Evolutionary conservation across 2,797 vertebrate species (phyloP), one percentile per base, ranked within the genome.

Genomic region (Pyrrhura leucotis): DNA sequence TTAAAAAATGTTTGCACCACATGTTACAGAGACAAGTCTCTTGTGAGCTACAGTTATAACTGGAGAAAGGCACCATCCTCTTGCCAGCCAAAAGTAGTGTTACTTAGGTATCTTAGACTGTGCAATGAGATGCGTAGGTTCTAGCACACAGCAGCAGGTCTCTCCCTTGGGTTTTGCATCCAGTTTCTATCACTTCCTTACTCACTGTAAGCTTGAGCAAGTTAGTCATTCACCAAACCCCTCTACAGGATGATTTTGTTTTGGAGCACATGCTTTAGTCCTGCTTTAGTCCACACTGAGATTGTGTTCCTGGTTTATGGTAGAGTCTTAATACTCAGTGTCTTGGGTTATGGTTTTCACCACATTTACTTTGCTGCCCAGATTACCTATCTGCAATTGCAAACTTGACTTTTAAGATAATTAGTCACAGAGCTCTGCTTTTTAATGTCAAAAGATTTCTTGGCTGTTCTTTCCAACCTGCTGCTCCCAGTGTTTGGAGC

Each of bases 391-490:
- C 97, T 84, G 50, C 80, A 95, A 91, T 53, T 96, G 85, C 81
- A 97, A 93, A 93, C 90, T 94, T 93, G 95, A 98, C 94, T 98
- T 98, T 98, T 97, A 97, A 94, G n/a, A 74, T 97, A 97, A 98
- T 98, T 98, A 97, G 96, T 96, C 95, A 91, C 63, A 95, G 84
- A 97, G 95, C 69, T 94, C 86, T 97, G 94, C 90, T 89, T 92
- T 96, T 98, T 98, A 97, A 96, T 94, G 93, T 96, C 77, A 56
- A 42, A 96, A 96, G 67, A 95, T 85, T 94, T 95, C 73, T 97
- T 98, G 98, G 98, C 97, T 97, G 61, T 86, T 94, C 92, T 88
- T 91, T 78, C n/a, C 17, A 91, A 81, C 62, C 51, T 79, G 51
- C 65, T 91, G 65, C 75, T 97, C 83, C 75, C 56, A 89, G 81